Base-by-base conservation (phyloP, 2,113 vertebrate species). In the Ophthalmolycus amberensis region DNA sequence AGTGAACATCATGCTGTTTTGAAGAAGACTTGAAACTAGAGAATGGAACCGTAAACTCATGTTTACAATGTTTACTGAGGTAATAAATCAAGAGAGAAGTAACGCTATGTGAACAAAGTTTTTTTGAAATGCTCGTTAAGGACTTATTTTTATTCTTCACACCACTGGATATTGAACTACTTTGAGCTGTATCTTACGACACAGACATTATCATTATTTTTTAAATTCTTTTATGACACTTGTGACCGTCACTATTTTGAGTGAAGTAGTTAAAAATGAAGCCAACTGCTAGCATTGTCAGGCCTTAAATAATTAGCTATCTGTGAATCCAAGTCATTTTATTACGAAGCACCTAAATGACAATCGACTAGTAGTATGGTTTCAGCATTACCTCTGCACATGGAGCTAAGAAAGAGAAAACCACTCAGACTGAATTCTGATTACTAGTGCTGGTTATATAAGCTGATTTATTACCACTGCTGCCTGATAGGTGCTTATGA, bases 371-470 rank as follows among this genome's bases (percentile, higher is more conserved):
- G 42, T 10, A 34, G 34, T 22, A 20, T n/a, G n/a, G 15, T 58
- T 46, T 66, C 29, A 27, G 66, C 18, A 18, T 34, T 44, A 68
- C 25, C 25, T 86, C 63, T 38, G 34, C 32, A 42, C 50, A 59
- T 18, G 38, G 15, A 20, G 22, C 44, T 56, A 6, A 60, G 66
- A 25, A 20, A 64, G 22, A 65, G 70, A 32, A 85, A 69, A 40
- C 20, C 40, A 34, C 34, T 44, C 7, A 22, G 18, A 25, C 25
- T 68, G 29, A 48, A 37, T 65, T 65, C 58, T 79, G 68, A 83
- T 80, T 81, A 62, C 75, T 67, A 29, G 14, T 27, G 38, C 42
- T 34, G 16, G 10, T 77, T 62, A 80, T 48, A 40, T 74, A 46
- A 67, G 44, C 29, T 56, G 32, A 72, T 82, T 76, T 50, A 80